Evolutionary conservation across 2,888 invertebrate genomes (phyloP).

Genomic region (Sycophila texana): DNA sequence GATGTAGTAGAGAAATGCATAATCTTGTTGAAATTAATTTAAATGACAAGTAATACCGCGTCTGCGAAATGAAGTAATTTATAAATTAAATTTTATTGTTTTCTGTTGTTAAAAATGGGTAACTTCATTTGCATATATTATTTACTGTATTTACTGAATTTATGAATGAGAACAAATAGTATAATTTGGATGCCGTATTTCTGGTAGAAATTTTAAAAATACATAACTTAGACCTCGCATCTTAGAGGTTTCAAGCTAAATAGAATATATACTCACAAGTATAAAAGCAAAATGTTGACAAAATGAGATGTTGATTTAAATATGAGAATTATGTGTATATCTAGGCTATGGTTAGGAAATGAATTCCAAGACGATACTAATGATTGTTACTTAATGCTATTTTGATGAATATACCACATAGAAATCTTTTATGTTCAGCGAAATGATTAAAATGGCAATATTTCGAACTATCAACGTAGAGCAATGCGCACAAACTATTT

Average conservation of each 20-base stretch:
- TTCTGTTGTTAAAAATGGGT: conserved; percentile 32
- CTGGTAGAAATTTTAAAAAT: conserved; percentile 31
- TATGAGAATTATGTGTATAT: conserved; percentile 38
- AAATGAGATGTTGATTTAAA: conserved; percentile 41
- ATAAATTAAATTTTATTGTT: conserved; percentile 35
- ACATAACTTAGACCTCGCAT: conserved; percentile 42
- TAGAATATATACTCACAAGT: conserved; percentile 35
- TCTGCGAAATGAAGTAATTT: conserved; percentile 35
- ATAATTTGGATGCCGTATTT: conserved; percentile 29
- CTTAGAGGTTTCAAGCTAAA: conserved; percentile 41
- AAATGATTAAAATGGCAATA: conserved; percentile 3
- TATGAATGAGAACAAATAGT: conserved; percentile 28
- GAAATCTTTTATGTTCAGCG: neutral
- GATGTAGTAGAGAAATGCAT: conserved; percentile 36
- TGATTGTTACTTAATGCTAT: conserved; percentile 49
- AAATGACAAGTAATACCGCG: conserved; percentile 13
- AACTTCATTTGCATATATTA: conserved; percentile 21
- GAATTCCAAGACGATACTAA: conserved; percentile 33
- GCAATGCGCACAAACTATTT: conserved; percentile 34
- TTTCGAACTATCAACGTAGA: neutral
- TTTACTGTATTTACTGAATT: conserved; percentile 20
- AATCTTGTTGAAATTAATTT: conserved; percentile 44
- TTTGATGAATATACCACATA: conserved; percentile 20
- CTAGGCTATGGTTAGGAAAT: conserved; percentile 22
- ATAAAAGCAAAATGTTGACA: conserved; percentile 19